A percentile compares a stretch with the other conserved stretches of the same genome.
These are phyloP conservation scores for Muscidifurax raptorellus DNA, from an alignment of 1,140 invertebrate genomes.

Conservation along the genomic window DNA sequence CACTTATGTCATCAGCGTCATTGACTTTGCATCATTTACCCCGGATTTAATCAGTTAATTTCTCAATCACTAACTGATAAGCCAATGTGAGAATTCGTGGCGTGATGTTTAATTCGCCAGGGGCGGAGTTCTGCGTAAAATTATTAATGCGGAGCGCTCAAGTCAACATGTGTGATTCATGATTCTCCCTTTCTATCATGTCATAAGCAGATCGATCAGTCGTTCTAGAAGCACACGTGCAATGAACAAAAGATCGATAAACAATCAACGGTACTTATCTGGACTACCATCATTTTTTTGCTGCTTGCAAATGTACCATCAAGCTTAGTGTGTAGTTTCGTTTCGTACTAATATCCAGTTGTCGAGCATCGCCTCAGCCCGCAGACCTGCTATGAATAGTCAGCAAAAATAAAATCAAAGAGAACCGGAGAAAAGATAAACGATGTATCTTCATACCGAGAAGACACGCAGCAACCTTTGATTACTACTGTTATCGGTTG, in stretches of 20 bases:
- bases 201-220: conserved; percentile 28
- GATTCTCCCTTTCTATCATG: conserved; percentile 32
- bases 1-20: conserved; percentile 60
- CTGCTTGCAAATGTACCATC: too few species aligned
- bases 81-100: conserved; percentile 53
- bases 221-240: too few species aligned
- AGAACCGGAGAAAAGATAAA: conserved; percentile 13
- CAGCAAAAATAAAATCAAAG: not conserved
- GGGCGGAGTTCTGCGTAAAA: conserved; percentile 12
- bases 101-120: conserved; percentile 53
- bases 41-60: conserved; percentile 55
- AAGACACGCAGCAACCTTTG: not conserved
- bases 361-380: not conserved
- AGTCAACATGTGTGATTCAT: conserved; percentile 33
- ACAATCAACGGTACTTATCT: not conserved
- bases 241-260: conserved; percentile 26
- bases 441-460: not conserved
- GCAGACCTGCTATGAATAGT: too few species aligned
- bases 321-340: not conserved
- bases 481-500: conserved; percentile 25
- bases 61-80: conserved; percentile 61
- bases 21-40: conserved; percentile 46
- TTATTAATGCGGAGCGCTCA: conserved; percentile 1
- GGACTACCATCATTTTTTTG: too few species aligned
- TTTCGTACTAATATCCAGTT: not conserved